Conservation (phyloP, 2,888 invertebrate species). For the Unio pictorum region DNA sequence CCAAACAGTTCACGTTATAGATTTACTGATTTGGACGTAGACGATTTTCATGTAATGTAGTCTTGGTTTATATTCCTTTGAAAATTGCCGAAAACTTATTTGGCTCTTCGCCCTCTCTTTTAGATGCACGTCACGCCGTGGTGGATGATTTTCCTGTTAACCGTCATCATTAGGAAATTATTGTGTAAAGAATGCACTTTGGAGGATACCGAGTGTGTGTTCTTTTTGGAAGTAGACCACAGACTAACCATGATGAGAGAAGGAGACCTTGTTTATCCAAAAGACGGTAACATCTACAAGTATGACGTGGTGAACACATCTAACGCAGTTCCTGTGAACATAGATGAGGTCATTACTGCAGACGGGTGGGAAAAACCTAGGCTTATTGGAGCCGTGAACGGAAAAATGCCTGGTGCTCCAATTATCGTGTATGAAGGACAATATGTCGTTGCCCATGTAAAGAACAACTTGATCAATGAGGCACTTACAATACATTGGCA, state of each 20-base stretch:
- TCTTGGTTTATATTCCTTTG: no score
- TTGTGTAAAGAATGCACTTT: not conserved
- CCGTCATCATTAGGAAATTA: no score
- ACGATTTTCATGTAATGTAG: no score
- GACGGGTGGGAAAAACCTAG: slow-evolving; percentile 32
- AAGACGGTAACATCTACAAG: slow-evolving; percentile 14
- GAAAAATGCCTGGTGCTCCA: slow-evolving; percentile 46
- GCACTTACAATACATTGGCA: slow-evolving; percentile 54
- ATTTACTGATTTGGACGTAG: no score
- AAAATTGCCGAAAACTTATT: no score
- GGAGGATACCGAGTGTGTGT: slow-evolving; percentile 10
- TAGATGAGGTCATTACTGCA: slow-evolving; percentile 35
- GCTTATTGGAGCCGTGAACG: slow-evolving; percentile 39
- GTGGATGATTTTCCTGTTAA: no score
- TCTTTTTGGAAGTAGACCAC: slow-evolving; percentile 8
- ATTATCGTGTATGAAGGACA: slow-evolving; percentile 48
- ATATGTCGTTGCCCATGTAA: slow-evolving; percentile 37
- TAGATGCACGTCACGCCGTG: no score
- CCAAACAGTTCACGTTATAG: no score
- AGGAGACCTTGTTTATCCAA: slow-evolving; percentile 9
- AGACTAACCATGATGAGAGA: slow-evolving; percentile 25
- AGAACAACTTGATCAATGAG: slow-evolving; percentile 36
- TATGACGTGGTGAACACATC: slow-evolving; percentile 10
- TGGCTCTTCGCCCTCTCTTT: no score
- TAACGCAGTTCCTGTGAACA: slow-evolving; percentile 2